Conservation (phyloP, 2,113 vertebrate genomes). For the Platichthys flesus region DNA sequence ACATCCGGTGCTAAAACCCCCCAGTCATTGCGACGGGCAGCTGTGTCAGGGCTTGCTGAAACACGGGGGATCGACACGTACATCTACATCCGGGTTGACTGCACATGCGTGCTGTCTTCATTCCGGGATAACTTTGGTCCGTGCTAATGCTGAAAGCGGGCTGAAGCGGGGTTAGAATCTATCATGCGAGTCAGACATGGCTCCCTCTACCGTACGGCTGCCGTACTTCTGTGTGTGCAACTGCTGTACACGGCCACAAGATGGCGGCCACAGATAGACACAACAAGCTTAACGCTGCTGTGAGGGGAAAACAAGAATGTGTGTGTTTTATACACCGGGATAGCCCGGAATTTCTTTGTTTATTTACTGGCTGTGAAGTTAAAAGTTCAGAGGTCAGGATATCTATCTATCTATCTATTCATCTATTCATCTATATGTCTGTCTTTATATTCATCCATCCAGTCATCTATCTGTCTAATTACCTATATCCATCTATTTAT, state of each 20-base stretch:
- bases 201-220: constrained; percentile 66
- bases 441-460: too few relatives aligned
- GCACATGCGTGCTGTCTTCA: constrained; percentile 90
- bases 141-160: constrained; percentile 76
- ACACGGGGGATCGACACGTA: constrained; percentile 30
- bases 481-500: too few relatives aligned
- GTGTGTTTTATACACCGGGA: constrained; percentile 13
- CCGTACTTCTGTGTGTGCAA: neutral
- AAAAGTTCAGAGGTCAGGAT: too few relatives aligned
- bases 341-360: constrained; percentile 1
- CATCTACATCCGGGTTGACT: constrained; percentile 88
- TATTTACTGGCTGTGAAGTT: neutral
- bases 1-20: constrained; percentile 32
- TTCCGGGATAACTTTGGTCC: constrained; percentile 92
- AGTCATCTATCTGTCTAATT: too few relatives aligned
- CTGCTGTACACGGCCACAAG: constrained; percentile 37
- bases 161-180: constrained; percentile 47
- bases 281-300: too few relatives aligned
- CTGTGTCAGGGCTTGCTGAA: constrained; percentile 44
- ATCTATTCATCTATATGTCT: too few relatives aligned
- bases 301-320: neutral
- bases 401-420: too few relatives aligned
- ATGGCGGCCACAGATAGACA: constrained; percentile 53
- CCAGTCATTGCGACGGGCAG: neutral
- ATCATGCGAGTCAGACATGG: constrained; percentile 47